Evolutionary conservation across 2,797 vertebrate species (phyloP), one percentile per base, ranked within the genome.

Genomic region (Falco novaeseelandiae): DNA sequence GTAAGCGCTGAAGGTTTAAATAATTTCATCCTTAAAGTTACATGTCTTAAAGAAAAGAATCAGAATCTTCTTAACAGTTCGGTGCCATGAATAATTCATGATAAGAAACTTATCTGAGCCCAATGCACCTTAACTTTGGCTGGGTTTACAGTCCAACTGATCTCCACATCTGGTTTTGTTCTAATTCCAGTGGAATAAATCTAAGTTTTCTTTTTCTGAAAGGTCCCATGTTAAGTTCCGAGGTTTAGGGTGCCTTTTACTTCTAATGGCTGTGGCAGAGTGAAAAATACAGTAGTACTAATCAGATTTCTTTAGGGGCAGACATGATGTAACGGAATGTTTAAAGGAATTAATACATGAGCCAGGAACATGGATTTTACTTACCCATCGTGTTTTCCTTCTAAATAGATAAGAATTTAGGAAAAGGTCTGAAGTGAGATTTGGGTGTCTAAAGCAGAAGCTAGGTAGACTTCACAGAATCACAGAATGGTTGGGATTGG

Each of bases 181-280:
- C n/a, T 71, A 81, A 86, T 74, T 93, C 36, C 76, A 78, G 34
- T 80, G 93, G 59, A 94, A 88, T 46, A 92, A 55, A 77, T 57
- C 59, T 74, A 92, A 6, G 80, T 70, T 89, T 80, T 25, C 36
- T 36, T 87, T 92, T 91, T 94, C 90, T 88, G 42, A 89, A 92
- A 91, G 11, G 25, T 85, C 95, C 59, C 79, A 91, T 59, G 40
- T 95, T 89, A 63, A 73, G 83, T 89, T 92, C 52, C 87, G 78
- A 93, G 74, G 78, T 93, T 95, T 89, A 57, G 52, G 21, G 44
- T 59, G 36, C n/a, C 29, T 84, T 92, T 90, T 78, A 38, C 30
- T 83, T 78, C 57, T 71, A 58, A 82, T 42, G 81, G 4, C 20
- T 38, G 57, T 38, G 36, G 71, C n/a, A 91, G 74, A 85, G 63